phyloP scores from a whole-genome alignment of 2,797 vertebrate species.

The Anomalospiza imberbis region DNA sequence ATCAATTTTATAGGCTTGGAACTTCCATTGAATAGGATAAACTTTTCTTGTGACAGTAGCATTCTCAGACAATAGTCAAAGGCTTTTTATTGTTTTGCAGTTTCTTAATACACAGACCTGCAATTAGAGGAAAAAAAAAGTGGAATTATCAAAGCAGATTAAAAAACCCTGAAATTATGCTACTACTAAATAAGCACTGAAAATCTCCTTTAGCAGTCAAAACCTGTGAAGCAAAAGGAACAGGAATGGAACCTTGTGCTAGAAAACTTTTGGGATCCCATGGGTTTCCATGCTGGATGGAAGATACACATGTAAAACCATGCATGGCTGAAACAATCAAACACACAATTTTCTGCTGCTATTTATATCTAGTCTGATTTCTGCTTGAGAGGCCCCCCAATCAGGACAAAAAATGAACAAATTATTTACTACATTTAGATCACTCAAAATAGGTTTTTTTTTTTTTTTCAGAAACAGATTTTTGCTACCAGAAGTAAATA shows the following conservation, averaged over 20 bases:
- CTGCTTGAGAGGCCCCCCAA: neutral
- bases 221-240: neutral
- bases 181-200: neutral
- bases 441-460: neutral
- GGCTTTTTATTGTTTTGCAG: neutral
- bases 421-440: neutral
- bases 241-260: neutral
- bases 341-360: neutral
- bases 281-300: neutral
- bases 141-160: slow-evolving; percentile 15
- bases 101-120: neutral
- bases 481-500: neutral
- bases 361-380: neutral
- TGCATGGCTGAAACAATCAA: neutral
- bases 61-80: slow-evolving; percentile 16
- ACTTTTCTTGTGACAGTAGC: slow-evolving; percentile 25
- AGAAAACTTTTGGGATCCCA: neutral
- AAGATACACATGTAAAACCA: neutral
- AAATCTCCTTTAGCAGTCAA: neutral
- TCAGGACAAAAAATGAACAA: neutral
- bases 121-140: neutral
- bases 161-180: neutral
- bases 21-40: slow-evolving; percentile 34
- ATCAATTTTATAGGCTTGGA: slow-evolving; percentile 12
- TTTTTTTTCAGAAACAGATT: neutral